Base-by-base conservation (phyloP, 1,140 invertebrate species). In the Cotesia vestalis region DNA sequence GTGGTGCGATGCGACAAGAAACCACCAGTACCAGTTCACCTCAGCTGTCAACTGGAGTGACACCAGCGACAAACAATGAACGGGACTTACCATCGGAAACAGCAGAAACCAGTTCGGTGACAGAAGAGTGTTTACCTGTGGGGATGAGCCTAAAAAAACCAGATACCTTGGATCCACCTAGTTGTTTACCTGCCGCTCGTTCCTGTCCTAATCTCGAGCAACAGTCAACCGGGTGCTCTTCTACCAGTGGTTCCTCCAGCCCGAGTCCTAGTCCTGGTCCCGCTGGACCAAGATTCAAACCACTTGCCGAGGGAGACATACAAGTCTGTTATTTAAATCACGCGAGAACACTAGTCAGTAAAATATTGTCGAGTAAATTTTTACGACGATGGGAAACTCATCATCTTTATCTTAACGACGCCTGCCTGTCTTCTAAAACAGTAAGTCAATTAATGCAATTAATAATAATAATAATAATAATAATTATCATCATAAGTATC, bases 241-340 rank as follows among this genome's bases (percentile, higher is more conserved):
- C 80, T 4, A 76, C 81, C 12, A 85, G 81, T 57, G 84, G 82
- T 0, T 84, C 80, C 52, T 84, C 77, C 71, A 88, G 76, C 55
- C 86, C 77, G 73, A 88, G 79, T 4, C 89, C 88, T 0, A 87
- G 85, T 4, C 89, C 89, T 0, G 80, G 80, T 17, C 87, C 89
- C 0, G 88, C 86, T 2, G 92, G 92, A 0, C 91, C 91, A 0
- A 86, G 91, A 35, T 94, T 93, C 83, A 95, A 94, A 81, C 88
- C 94, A 5, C 89, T 94, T 36, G 88, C 89, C 11, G 93, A 95
- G 71, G 93, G 93, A 0, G 91, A 94, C 68, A 89, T 94, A 20
- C 91, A 93, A 80, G 89, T 95, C 40, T 95, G 94, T 87, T 91
- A 91, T 75, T 87, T 95, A 60, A 93, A 95, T 77, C 93, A 95